A percentile compares a stretch with the other conserved stretches of the same genome.
These are phyloP conservation scores for Acanthopagrus latus DNA, from an alignment of 2,797 vertebrate species.

Conservation along the genomic window DNA sequence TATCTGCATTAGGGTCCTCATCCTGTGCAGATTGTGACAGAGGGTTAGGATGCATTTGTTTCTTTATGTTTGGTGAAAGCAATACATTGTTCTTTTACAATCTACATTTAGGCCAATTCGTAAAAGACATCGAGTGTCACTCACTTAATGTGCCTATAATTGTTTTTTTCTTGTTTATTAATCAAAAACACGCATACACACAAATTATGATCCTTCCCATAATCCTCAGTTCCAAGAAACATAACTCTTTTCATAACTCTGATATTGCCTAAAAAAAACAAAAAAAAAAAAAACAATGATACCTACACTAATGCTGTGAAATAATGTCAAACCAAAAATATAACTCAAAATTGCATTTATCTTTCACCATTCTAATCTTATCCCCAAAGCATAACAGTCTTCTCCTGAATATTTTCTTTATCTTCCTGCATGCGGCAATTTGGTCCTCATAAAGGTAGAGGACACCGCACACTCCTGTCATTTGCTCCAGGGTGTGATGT, in stretches of 20 bases:
- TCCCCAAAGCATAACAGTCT: neutral
- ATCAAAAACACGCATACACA: neutral
- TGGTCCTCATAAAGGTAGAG: neutral
- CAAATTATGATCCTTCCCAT: neutral
- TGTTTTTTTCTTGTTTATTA: neutral
- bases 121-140: too few relatives aligned
- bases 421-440: neutral
- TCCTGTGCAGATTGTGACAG: too few relatives aligned
- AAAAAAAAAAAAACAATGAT: too few relatives aligned
- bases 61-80: too few relatives aligned
- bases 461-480: slow-evolving; percentile 2
- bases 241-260: neutral
- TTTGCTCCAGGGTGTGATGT: slow-evolving; percentile 46
- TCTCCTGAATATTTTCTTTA: neutral
- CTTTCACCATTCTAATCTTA: neutral
- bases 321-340: too few relatives aligned
- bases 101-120: too few relatives aligned
- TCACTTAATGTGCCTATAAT: too few relatives aligned
- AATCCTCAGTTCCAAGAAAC: neutral
- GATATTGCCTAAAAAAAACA: too few relatives aligned
- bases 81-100: too few relatives aligned
- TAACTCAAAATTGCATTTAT: neutral
- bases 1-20: too few relatives aligned
- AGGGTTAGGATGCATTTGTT: too few relatives aligned
- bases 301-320: too few relatives aligned